A percentile compares a stretch with the other conserved stretches of the same genome.
Evolutionary conservation across 2,888 invertebrate species (phyloP).

Genomic region (Actias luna): DNA sequence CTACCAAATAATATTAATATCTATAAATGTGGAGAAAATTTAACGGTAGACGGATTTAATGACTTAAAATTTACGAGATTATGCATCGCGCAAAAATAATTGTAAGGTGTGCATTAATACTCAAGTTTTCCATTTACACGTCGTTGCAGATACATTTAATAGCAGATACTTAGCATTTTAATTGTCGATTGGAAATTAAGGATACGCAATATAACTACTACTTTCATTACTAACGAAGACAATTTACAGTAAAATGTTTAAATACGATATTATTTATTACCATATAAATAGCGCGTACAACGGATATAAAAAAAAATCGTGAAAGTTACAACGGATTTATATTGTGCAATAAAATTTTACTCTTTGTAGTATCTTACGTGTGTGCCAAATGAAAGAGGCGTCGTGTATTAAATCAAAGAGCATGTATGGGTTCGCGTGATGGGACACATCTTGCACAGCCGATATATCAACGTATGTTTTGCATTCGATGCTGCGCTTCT

Average conservation of each 20-base stretch:
- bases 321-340: slow-evolving; percentile 41
- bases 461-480: slow-evolving; percentile 45
- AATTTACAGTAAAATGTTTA: neutral
- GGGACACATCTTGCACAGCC: slow-evolving; percentile 36
- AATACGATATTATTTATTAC: slow-evolving; percentile 15
- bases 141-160: neutral
- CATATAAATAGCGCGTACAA: slow-evolving; percentile 18
- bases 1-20: too few species aligned
- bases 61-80: neutral
- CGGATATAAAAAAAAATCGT: slow-evolving; percentile 35
- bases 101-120: too few species aligned
- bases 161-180: neutral
- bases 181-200: neutral
- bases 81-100: too few species aligned
- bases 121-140: too few species aligned
- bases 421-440: slow-evolving; percentile 45
- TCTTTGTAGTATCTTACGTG: slow-evolving; percentile 46
- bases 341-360: slow-evolving; percentile 41
- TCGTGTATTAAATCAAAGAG: slow-evolving; percentile 32
- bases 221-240: neutral
- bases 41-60: neutral
- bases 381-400: slow-evolving; percentile 34
- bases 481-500: slow-evolving; percentile 50
- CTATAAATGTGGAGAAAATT: neutral
- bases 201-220: neutral